Base-by-base conservation (phyloP, 1,140 invertebrate species). In the Drosophila equinoxialis region DNA sequence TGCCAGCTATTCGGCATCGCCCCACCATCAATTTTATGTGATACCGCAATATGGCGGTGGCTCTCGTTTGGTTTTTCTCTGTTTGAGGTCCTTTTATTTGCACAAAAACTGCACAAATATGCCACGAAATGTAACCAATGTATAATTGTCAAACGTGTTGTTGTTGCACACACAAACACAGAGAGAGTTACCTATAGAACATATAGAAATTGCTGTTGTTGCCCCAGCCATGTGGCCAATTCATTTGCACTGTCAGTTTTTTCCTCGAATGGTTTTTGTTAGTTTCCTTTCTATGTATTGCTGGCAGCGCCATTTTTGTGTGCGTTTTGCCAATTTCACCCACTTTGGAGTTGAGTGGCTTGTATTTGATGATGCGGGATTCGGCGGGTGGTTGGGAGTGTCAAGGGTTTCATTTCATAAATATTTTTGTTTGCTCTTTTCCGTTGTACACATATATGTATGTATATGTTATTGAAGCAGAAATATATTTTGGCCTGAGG, bases 61-160 rank as follows among this genome's bases (percentile, higher is more conserved):
- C 37, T 63, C 37, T 11, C 10, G 41, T 23, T 20, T 13, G 13
- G 39, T 57, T 57, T 39, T 48, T 23, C 8, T 54, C 13, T 39
- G 65, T 33, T 45, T 65, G 26, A n/a, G 23, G 55, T 30, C 17
- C 51, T 80, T 45, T 71, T 85, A 71, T 79, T 81, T 85, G 82
- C 68, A n/a, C 65, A 77, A 85, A 85, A 85, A 85, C 55, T 87
- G 79, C 79, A 65, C 63, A 82, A 87, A 87, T 87, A 83, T 83
- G 83, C 79, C 84, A 74, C 76, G 77, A 87, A 83, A 87, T 87
- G 83, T 82, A 87, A 74, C 79, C 83, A 77, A 78, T 86, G 83
- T 87, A 89, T 87, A 87, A 87, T 87, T 87, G 83, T 87, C 83
- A 87, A 87, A 87, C 83, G 83, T 87, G 83, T 89, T 89, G 76